Percentiles rank a stretch among this genome's conserved stretches.
phyloP scores from a whole-genome alignment of 1,140 invertebrate genomes.

The Eubasilissa regina region DNA sequence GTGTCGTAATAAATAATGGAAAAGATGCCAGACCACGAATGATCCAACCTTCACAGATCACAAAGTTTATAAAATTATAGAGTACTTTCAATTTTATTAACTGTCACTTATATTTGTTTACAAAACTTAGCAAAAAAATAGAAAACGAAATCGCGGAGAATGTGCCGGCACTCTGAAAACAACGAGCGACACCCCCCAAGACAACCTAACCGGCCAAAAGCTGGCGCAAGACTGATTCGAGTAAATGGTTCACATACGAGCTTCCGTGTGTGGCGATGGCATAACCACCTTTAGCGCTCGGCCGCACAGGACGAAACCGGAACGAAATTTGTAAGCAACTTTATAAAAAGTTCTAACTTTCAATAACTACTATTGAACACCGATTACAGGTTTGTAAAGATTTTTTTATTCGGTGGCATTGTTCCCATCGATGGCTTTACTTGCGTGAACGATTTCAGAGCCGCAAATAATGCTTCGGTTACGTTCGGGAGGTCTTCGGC shows the following conservation, averaged over 20 bases:
- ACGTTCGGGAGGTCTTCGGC: slow-evolving; percentile 22
- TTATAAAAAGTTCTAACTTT: neutral
- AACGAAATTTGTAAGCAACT: neutral
- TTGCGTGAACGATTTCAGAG: neutral
- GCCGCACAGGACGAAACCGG: slow-evolving; percentile 15
- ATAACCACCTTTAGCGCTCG: slow-evolving; percentile 1
- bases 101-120: slow-evolving; percentile 34
- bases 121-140: slow-evolving; percentile 5
- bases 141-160: slow-evolving; percentile 24
- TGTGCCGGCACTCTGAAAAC: slow-evolving; percentile 22
- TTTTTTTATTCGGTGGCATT: too few relatives aligned
- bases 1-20: slow-evolving; percentile 3
- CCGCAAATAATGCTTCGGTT: neutral
- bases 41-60: slow-evolving; percentile 18
- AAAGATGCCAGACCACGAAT: slow-evolving; percentile 4
- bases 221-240: slow-evolving; percentile 54
- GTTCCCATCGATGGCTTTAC: too few relatives aligned
- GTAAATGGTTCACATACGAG: slow-evolving; percentile 43
- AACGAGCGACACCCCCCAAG: slow-evolving; percentile 16
- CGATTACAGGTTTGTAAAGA: too few relatives aligned
- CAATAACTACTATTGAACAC: too few relatives aligned
- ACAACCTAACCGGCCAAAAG: slow-evolving; percentile 49
- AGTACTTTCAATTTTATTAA: slow-evolving; percentile 7
- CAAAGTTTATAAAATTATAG: slow-evolving; percentile 8
- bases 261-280: slow-evolving; percentile 44